Evolutionary conservation across 2,888 invertebrate species (phyloP).

Genomic region (Erebia epiphron): DNA sequence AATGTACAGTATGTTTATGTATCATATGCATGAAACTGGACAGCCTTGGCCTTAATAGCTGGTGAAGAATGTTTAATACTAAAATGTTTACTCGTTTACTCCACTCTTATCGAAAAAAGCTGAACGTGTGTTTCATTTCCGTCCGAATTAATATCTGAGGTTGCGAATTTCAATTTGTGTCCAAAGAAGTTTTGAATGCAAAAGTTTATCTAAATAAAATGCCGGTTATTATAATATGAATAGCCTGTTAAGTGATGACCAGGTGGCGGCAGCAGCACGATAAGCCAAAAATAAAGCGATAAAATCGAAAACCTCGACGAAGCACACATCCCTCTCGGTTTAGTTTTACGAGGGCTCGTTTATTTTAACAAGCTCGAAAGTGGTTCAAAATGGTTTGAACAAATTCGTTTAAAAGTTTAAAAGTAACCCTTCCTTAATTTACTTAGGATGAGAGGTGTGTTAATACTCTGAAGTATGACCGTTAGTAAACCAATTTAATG

Average conservation of each 20-base stretch:
- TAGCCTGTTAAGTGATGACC: background rate
- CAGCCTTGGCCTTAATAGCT: background rate
- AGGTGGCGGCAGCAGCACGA: constrained; percentile 24
- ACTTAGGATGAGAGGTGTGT: constrained; percentile 29
- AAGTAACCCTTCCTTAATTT: constrained; percentile 40
- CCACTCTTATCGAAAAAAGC: background rate
- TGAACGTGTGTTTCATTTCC: too few species aligned
- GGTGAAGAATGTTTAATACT: background rate
- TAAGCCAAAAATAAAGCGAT: constrained; percentile 51
- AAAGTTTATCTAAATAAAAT: too few species aligned
- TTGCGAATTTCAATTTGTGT: too few species aligned
- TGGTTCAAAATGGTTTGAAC: constrained; percentile 7
- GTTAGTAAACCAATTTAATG: too few species aligned
- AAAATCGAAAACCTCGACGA: constrained; percentile 49
- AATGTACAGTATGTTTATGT: background rate
- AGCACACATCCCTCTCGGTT: constrained; percentile 41
- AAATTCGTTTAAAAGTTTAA: constrained; percentile 7
- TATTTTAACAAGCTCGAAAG: constrained; percentile 50
- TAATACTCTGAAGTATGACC: background rate
- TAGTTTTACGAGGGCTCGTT: constrained; percentile 54
- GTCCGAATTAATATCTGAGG: too few species aligned
- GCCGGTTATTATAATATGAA: too few species aligned
- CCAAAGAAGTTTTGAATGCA: too few species aligned
- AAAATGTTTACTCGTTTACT: background rate
- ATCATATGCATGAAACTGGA: background rate